Conservation (phyloP, 2,888 invertebrate species). For the Diadegma fenestrale region DNA sequence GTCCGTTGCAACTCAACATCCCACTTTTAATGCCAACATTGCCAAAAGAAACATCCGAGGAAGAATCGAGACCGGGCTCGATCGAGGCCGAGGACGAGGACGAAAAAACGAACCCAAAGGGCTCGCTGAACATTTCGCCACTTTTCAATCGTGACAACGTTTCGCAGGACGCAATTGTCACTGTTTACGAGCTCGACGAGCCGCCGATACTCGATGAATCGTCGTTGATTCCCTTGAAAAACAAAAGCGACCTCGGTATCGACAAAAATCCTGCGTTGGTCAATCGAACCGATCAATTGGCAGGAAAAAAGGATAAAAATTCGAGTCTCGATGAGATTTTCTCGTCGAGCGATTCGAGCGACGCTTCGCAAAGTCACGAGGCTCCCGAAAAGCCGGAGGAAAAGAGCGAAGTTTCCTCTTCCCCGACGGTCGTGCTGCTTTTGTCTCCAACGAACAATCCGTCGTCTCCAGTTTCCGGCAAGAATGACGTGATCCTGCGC, state of each 20-base stretch:
- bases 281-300: background rate
- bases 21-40: conserved; percentile 72
- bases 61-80: background rate
- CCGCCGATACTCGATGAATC: conserved; percentile 25
- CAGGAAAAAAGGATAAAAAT: background rate
- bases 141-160: background rate
- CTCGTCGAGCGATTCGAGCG: background rate
- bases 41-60: conserved; percentile 4
- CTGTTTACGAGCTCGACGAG: conserved; percentile 64
- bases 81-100: conserved; percentile 21
- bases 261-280: conserved; percentile 11
- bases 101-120: conserved; percentile 6
- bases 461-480: conserved; percentile 28
- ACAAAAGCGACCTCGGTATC: conserved; percentile 64
- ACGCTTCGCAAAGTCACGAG: background rate
- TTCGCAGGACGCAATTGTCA: conserved; percentile 47
- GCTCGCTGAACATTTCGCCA: conserved; percentile 12
- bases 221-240: conserved; percentile 67
- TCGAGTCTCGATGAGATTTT: conserved; percentile 3
- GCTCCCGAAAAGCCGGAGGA: background rate
- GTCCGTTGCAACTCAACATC: conserved; percentile 82
- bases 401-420: conserved; percentile 63
- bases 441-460: conserved; percentile 75
- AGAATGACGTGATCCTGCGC: conserved; percentile 41
- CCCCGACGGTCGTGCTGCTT: conserved; percentile 75